Evolutionary conservation across 2,797 vertebrate genomes (phyloP).

Genomic region (Agapornis canus): DNA sequence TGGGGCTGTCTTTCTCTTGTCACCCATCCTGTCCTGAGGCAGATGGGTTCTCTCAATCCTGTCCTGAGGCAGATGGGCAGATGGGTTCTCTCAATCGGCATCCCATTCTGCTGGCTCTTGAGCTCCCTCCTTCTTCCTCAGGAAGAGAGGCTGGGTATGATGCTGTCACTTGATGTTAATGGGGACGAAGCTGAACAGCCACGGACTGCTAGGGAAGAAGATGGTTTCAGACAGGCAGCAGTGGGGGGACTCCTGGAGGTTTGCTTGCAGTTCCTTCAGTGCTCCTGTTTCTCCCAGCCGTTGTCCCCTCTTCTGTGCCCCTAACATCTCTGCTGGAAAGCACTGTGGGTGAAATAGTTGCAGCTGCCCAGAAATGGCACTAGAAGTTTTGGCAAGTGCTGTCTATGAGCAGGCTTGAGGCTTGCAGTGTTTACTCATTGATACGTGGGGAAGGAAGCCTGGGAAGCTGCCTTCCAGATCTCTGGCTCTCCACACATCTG

Average conservation of each 20-base stretch:
- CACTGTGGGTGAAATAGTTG: neutral
- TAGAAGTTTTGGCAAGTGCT: neutral
- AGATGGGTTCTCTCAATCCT: neutral
- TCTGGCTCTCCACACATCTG: neutral
- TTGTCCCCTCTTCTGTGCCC: neutral
- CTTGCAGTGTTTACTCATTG: neutral
- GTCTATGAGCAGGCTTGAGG: neutral
- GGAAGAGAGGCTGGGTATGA: accelerated
- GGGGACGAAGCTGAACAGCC: neutral
- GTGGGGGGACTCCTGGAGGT: neutral
- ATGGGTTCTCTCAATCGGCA: neutral
- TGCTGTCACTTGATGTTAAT: neutral
- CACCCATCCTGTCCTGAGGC: accelerated
- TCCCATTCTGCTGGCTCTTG: accelerated
- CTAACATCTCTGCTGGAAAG: neutral
- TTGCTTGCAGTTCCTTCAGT: neutral
- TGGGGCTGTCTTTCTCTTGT: accelerated
- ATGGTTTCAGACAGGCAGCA: neutral
- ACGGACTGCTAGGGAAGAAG: neutral
- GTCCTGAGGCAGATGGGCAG: neutral
- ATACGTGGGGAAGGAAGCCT: accelerated
- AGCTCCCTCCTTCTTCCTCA: neutral
- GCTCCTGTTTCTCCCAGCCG: neutral
- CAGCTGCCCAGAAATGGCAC: neutral
- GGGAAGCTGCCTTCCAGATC: neutral